phyloP scores from a whole-genome alignment of 2,797 vertebrate species.

The Loris lydekkerianus region DNA sequence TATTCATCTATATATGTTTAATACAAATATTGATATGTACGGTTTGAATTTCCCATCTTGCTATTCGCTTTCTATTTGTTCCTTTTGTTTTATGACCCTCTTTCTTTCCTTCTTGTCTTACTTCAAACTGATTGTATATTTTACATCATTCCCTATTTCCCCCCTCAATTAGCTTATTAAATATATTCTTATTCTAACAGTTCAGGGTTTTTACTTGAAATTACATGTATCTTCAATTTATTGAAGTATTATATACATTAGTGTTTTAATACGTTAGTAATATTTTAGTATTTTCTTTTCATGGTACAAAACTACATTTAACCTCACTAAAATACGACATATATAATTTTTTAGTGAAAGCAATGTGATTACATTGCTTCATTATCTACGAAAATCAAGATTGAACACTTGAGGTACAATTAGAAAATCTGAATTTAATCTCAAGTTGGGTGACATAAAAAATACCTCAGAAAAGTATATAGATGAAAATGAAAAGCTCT shows the following conservation, averaged over 20 bases:
- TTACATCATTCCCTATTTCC: not conserved
- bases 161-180: not conserved
- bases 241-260: constrained; percentile 8
- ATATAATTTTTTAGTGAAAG: not conserved
- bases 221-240: constrained; percentile 17
- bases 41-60: constrained; percentile 18
- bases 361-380: constrained; percentile 1
- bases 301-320: not conserved
- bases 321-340: constrained; percentile 11
- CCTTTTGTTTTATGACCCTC: not conserved
- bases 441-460: constrained; percentile 5
- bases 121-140: not conserved
- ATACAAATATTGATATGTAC: not conserved
- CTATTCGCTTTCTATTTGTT: not conserved
- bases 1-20: not conserved
- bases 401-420: not conserved
- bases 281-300: constrained; percentile 26
- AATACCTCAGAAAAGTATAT: not conserved
- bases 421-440: not conserved
- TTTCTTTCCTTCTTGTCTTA: not conserved
- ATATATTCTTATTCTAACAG: not conserved
- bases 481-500: not conserved
- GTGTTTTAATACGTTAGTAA: not conserved
- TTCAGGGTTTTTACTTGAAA: not conserved
- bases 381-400: constrained; percentile 29